Conservation (phyloP, 2,888 invertebrate species). For the Saturnia japonica region DNA sequence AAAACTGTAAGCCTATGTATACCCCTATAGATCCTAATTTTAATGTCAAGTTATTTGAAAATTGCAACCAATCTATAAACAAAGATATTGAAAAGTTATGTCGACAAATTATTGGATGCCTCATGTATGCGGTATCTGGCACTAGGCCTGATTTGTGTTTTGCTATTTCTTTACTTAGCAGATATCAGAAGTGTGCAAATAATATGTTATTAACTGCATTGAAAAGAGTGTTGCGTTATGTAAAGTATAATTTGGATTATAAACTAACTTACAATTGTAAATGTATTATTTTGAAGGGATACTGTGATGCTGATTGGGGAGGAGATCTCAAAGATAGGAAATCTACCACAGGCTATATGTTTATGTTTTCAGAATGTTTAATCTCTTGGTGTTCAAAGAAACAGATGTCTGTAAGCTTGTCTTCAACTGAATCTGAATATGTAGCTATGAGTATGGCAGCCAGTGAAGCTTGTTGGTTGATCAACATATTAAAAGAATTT, state of each 20-base stretch:
- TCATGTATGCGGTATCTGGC: too few species aligned
- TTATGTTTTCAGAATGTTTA: conserved; percentile 29
- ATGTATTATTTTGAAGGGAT: conserved; percentile 22
- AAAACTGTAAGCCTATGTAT: too few species aligned
- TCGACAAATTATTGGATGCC: conserved; percentile 20
- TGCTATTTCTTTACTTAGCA: conserved; percentile 22
- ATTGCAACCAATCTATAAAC: too few species aligned
- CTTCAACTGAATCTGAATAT: conserved; percentile 37
- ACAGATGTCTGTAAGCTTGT: conserved; percentile 34
- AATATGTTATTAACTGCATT: conserved; percentile 28
- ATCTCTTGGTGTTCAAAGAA: conserved; percentile 34
- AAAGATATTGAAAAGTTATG: too few species aligned
- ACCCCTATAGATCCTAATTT: too few species aligned
- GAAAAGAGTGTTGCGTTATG: conserved; percentile 29
- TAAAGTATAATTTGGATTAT: conserved; percentile 22
- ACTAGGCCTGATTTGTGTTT: conserved; percentile 24
- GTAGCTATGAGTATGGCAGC: conserved; percentile 32
- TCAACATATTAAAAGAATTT: too few species aligned
- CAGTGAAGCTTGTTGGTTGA: conserved; percentile 17
- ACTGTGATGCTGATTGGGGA: conserved; percentile 35
- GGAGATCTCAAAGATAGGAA: conserved; percentile 32
- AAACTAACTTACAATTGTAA: too few species aligned
- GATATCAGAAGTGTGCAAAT: conserved; percentile 21
- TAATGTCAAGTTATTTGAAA: too few species aligned
- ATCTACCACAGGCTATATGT: conserved; percentile 33